Evolutionary conservation across 2,797 vertebrate genomes (phyloP).

Genomic region (Psittacula echo): DNA sequence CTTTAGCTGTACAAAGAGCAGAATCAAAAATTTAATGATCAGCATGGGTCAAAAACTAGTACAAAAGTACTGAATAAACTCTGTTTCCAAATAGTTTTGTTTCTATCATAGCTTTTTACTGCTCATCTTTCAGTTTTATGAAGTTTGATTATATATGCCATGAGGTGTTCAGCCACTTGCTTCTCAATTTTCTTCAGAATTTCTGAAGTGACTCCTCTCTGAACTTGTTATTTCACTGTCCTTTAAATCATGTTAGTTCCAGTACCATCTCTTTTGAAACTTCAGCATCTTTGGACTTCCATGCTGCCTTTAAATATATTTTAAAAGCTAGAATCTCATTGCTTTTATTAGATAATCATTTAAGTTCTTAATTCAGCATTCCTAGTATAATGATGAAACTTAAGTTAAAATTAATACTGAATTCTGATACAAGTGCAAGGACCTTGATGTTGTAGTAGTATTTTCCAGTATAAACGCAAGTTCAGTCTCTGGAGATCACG

Average conservation of each 20-base stretch:
- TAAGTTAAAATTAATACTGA: not conserved
- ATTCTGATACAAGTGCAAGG: not conserved
- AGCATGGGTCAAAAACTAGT: not conserved
- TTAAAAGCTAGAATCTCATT: not conserved
- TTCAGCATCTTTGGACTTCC: not conserved
- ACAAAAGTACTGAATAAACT: not conserved
- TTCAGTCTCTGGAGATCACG: not conserved
- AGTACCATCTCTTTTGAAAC: not conserved
- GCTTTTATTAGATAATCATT: not conserved
- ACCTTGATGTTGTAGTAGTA: not conserved
- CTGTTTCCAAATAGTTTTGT: not conserved
- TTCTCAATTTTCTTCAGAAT: not conserved
- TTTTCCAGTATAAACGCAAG: not conserved
- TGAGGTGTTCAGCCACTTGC: not conserved
- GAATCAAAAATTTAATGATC: not conserved
- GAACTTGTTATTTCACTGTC: not conserved
- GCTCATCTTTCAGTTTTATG: not conserved
- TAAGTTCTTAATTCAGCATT: not conserved
- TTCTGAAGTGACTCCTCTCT: not conserved
- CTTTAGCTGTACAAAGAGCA: not conserved
- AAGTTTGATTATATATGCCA: not conserved
- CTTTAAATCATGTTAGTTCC: not conserved
- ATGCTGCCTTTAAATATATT: not conserved
- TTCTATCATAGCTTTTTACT: not conserved
- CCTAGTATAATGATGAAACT: not conserved